Conservation (phyloP, 2,888 invertebrate genomes). For the Philereme transversata region DNA sequence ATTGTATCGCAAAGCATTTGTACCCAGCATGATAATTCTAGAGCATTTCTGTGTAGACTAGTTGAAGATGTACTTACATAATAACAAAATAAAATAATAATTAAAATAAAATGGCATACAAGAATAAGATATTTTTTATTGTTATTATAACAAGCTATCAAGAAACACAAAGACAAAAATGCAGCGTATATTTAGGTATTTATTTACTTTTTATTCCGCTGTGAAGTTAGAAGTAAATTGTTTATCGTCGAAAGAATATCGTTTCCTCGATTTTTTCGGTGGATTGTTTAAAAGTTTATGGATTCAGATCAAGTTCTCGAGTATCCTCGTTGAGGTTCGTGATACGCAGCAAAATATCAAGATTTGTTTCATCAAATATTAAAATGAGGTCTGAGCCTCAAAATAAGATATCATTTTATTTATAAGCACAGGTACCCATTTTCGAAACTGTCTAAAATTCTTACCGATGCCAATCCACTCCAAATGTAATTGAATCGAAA, state of each 20-base stretch:
- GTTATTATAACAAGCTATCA: too few relatives aligned
- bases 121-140: too few relatives aligned
- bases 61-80: too few relatives aligned
- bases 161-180: too few relatives aligned
- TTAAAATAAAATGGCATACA: too few relatives aligned
- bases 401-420: neutral
- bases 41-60: too few relatives aligned
- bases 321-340: slow-evolving; percentile 12
- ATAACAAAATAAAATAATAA: too few relatives aligned
- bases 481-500: too few relatives aligned
- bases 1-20: too few relatives aligned
- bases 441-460: neutral
- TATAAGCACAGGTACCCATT: neutral
- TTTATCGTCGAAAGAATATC: slow-evolving; percentile 5
- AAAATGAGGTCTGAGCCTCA: neutral
- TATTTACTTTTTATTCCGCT: neutral
- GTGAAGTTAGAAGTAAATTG: slow-evolving; percentile 6
- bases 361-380: slow-evolving; percentile 12
- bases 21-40: too few relatives aligned
- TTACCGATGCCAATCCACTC: neutral
- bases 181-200: neutral
- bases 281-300: slow-evolving; percentile 33
- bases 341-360: slow-evolving; percentile 7
- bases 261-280: slow-evolving; percentile 1
- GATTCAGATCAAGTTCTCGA: slow-evolving; percentile 44